Conservation (phyloP, 1,140 invertebrate genomes). For the Dufourea novaeangliae region DNA sequence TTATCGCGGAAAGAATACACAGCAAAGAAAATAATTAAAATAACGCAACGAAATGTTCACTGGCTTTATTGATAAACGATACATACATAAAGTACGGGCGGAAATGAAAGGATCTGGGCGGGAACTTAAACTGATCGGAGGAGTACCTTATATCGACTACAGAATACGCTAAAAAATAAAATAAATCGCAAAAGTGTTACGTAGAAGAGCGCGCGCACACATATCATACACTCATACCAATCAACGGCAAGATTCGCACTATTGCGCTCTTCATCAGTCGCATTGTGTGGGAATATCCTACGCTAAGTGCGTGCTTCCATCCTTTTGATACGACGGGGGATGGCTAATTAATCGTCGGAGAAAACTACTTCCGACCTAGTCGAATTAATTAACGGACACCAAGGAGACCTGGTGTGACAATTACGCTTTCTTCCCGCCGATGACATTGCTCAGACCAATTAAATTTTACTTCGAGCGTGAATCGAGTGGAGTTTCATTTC, state of each 20-base stretch:
- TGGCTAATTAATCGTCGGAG: constrained; percentile 32
- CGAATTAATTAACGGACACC: not conserved
- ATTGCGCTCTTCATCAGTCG: constrained; percentile 46
- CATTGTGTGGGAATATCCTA: constrained; percentile 15
- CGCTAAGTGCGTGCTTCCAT: constrained; percentile 21
- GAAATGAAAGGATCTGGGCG: not conserved
- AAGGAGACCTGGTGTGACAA: not conserved
- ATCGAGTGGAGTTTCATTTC: not conserved
- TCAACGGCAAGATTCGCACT: constrained; percentile 49
- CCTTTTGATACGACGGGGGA: constrained; percentile 15
- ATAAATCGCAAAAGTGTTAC: constrained; percentile 43
- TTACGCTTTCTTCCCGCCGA: not conserved
- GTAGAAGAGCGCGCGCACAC: constrained; percentile 27
- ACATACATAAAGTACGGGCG: not conserved
- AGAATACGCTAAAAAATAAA: constrained; percentile 19
- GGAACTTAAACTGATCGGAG: constrained; percentile 9
- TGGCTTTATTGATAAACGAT: not conserved
- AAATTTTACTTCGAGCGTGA: not conserved
- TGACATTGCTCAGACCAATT: not conserved
- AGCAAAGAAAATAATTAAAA: constrained; percentile 3
- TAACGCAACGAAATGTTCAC: constrained; percentile 10
- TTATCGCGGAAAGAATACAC: not conserved
- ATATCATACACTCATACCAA: constrained; percentile 31
- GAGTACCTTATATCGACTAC: constrained; percentile 28
- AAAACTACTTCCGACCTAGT: not conserved